Evolutionary conservation across 1,140 invertebrate species (phyloP).

Genomic region (Sweltsa coloradensis): DNA sequence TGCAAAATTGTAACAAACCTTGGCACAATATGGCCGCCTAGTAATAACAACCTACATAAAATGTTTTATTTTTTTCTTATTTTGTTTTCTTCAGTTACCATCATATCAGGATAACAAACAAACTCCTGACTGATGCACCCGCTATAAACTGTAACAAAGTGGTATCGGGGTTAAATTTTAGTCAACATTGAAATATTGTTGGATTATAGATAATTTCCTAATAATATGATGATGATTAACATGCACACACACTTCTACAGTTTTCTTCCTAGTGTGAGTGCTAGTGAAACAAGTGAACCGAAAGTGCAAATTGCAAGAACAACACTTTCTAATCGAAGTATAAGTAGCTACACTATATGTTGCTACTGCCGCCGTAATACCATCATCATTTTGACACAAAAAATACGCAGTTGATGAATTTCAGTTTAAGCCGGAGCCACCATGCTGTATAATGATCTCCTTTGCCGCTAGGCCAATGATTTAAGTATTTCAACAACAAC

Average conservation of each 20-base stretch:
- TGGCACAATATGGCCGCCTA: slow-evolving; percentile 13
- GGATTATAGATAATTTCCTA: too few relatives aligned
- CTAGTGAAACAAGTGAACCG: slow-evolving; percentile 6
- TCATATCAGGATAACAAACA: slow-evolving; percentile 13
- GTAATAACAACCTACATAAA: slow-evolving; percentile 13
- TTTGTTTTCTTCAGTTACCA: slow-evolving; percentile 6
- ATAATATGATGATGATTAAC: not conserved
- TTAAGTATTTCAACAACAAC: too few relatives aligned
- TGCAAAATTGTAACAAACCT: slow-evolving; percentile 16
- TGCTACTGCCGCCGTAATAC: too few relatives aligned
- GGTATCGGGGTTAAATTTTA: not conserved
- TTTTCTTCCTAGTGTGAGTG: not conserved
- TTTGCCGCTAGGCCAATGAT: too few relatives aligned
- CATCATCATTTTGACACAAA: too few relatives aligned
- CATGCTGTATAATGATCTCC: too few relatives aligned
- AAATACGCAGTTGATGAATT: too few relatives aligned
- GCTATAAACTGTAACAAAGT: slow-evolving; percentile 10
- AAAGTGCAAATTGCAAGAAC: slow-evolving; percentile 6
- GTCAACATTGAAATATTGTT: slow-evolving; percentile 4
- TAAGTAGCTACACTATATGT: too few relatives aligned
- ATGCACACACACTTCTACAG: slow-evolving; percentile 2
- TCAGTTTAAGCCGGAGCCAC: too few relatives aligned
- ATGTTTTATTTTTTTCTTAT: slow-evolving; percentile 6
- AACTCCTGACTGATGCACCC: slow-evolving; percentile 8
- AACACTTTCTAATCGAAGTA: slow-evolving; percentile 8